These are phyloP conservation scores for Mormoops blainvillei DNA, from an alignment of 2,113 vertebrate genomes.

Conservation along the genomic window DNA sequence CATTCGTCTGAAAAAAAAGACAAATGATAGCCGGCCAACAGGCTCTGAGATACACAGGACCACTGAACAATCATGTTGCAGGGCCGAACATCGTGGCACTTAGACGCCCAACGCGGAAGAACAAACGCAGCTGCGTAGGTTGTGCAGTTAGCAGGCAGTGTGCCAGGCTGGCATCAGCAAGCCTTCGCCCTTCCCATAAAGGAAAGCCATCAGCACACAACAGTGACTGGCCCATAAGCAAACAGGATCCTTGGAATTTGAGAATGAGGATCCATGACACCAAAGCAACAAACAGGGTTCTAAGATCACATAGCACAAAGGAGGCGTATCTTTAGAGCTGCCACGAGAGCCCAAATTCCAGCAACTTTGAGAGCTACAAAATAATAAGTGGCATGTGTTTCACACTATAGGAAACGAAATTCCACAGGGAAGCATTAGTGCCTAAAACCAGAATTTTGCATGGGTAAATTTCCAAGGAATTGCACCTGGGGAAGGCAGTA, in stretches of 20 bases:
- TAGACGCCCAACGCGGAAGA: not conserved
- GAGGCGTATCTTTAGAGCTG: not conserved
- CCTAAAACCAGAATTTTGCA: not conserved
- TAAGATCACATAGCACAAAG: not conserved
- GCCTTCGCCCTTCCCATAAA: not conserved
- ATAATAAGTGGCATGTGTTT: not conserved
- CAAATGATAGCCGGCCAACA: not conserved
- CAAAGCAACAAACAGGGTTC: not conserved
- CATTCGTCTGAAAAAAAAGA: not conserved
- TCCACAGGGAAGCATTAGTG: not conserved
- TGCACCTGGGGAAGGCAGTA: not conserved
- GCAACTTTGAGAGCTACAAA: not conserved
- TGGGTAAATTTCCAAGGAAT: not conserved
- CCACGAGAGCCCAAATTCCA: not conserved
- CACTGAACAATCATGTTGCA: not conserved
- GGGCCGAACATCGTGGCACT: not conserved
- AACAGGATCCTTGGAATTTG: not conserved
- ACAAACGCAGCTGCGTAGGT: fast-evolving
- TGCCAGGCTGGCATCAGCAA: not conserved
- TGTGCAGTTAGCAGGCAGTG: too few species aligned
- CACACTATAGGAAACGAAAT: not conserved
- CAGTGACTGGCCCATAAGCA: not conserved
- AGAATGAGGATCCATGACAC: not conserved
- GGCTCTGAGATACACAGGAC: not conserved
- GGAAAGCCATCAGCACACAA: not conserved